phyloP scores from a whole-genome alignment of 2,113 vertebrate genomes.

The Nannospalax galili region DNA sequence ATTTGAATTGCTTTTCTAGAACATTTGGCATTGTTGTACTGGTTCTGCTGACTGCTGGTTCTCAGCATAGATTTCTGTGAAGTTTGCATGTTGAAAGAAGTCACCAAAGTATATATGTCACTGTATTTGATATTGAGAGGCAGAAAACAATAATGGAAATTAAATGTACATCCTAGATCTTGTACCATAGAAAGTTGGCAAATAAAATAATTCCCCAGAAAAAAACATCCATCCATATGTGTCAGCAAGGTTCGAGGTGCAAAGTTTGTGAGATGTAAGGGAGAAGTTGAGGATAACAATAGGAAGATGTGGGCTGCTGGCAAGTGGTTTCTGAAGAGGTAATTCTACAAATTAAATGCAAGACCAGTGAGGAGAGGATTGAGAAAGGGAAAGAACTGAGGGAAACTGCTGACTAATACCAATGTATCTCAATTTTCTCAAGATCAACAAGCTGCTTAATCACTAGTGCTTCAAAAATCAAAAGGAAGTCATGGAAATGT shows the following conservation, averaged over 20 bases:
- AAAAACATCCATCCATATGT: slow-evolving; percentile 78
- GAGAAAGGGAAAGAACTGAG: background rate
- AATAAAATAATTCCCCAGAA: slow-evolving; percentile 79
- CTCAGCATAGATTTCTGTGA: slow-evolving; percentile 74
- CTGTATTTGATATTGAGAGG: slow-evolving; percentile 77
- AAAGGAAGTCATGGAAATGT: slow-evolving; percentile 1
- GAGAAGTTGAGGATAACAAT: slow-evolving; percentile 79
- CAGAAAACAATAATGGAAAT: slow-evolving; percentile 82
- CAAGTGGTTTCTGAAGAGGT: slow-evolving; percentile 73
- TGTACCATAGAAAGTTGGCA: slow-evolving; percentile 74
- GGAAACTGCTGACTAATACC: background rate
- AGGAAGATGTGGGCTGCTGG: slow-evolving; percentile 74
- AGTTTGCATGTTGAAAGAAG: slow-evolving; percentile 63
- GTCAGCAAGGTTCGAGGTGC: slow-evolving; percentile 81
- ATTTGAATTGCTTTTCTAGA: slow-evolving; percentile 68
- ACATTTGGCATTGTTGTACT: slow-evolving; percentile 72
- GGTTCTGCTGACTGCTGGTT: slow-evolving; percentile 70
- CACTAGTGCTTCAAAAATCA: slow-evolving; percentile 10
- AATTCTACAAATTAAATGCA: slow-evolving; percentile 54
- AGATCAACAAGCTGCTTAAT: slow-evolving; percentile 33
- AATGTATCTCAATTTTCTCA: slow-evolving; percentile 19
- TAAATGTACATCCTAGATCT: slow-evolving; percentile 79
- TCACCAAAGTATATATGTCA: slow-evolving; percentile 78
- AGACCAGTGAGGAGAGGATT: background rate
- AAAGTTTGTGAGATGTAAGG: slow-evolving; percentile 81